Conservation (phyloP, 2,797 vertebrate genomes). For the Acridotheres tristis region DNA sequence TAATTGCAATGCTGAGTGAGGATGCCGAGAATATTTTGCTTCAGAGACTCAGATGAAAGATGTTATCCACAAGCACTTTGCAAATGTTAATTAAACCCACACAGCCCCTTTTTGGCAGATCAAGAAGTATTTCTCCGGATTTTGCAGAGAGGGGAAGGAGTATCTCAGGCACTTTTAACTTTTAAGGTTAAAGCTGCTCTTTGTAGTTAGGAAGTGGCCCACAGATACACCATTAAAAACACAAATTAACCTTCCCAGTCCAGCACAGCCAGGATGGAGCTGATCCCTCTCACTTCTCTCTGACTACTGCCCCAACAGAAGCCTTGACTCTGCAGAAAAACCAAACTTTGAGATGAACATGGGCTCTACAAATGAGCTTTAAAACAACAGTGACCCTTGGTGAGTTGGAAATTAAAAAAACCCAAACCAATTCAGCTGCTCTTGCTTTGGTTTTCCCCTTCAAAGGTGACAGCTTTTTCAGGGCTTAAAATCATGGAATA, state of each 20-base stretch:
- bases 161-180: neutral
- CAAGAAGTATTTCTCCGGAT: slow-evolving; percentile 11
- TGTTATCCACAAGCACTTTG: slow-evolving; percentile 39
- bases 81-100: slow-evolving; percentile 61
- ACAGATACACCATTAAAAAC: neutral
- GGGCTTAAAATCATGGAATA: neutral
- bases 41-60: slow-evolving; percentile 53
- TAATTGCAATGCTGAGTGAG: slow-evolving; percentile 26
- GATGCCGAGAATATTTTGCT: slow-evolving; percentile 32
- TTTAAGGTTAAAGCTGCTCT: neutral
- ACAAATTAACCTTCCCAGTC: neutral
- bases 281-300: neutral
- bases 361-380: neutral
- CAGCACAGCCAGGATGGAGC: neutral
- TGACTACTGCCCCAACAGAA: neutral
- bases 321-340: neutral
- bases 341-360: neutral
- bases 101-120: slow-evolving; percentile 42
- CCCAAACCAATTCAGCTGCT: neutral
- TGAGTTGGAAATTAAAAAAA: neutral
- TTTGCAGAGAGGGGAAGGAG: neutral
- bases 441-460: neutral
- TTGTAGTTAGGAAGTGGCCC: neutral
- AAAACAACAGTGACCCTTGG: neutral
- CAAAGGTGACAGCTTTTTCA: neutral